Evolutionary conservation across 2,113 vertebrate genomes (phyloP).

Genomic region (Crocuta crocuta): DNA sequence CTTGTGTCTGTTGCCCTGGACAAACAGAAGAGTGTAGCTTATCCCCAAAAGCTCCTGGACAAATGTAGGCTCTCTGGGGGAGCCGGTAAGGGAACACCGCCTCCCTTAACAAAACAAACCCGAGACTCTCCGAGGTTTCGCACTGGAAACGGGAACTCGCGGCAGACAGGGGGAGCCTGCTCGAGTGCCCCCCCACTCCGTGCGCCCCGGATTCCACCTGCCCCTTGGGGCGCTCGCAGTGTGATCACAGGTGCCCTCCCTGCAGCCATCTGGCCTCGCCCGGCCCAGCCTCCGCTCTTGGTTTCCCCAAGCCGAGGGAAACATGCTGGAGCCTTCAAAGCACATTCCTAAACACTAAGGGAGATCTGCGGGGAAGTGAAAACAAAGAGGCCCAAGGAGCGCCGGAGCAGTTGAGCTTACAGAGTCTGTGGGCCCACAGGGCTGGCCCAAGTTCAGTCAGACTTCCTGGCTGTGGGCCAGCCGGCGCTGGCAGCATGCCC

Average conservation of each 20-base stretch:
- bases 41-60: slow-evolving; percentile 47
- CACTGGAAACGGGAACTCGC: slow-evolving; percentile 38
- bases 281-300: slow-evolving; percentile 73
- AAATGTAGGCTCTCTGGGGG: slow-evolving; percentile 50
- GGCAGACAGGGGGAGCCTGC: not conserved
- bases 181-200: not conserved
- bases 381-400: slow-evolving; percentile 73
- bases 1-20: not conserved
- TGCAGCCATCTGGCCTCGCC: slow-evolving; percentile 72
- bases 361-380: slow-evolving; percentile 72
- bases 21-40: slow-evolving; percentile 20
- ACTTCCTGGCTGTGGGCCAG: slow-evolving; percentile 74
- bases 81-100: slow-evolving; percentile 60
- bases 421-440: slow-evolving; percentile 82
- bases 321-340: slow-evolving; percentile 78
- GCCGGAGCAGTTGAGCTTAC: slow-evolving; percentile 74
- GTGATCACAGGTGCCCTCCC: slow-evolving; percentile 80
- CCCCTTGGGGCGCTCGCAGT: slow-evolving; percentile 51
- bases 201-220: slow-evolving; percentile 55
- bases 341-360: slow-evolving; percentile 78
- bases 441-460: slow-evolving; percentile 82
- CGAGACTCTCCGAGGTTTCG: slow-evolving; percentile 48
- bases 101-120: slow-evolving; percentile 71
- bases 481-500: slow-evolving; percentile 67
- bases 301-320: slow-evolving; percentile 75